phyloP scores from a whole-genome alignment of 2,888 invertebrate species.

The Linnaemya tessellans region DNA sequence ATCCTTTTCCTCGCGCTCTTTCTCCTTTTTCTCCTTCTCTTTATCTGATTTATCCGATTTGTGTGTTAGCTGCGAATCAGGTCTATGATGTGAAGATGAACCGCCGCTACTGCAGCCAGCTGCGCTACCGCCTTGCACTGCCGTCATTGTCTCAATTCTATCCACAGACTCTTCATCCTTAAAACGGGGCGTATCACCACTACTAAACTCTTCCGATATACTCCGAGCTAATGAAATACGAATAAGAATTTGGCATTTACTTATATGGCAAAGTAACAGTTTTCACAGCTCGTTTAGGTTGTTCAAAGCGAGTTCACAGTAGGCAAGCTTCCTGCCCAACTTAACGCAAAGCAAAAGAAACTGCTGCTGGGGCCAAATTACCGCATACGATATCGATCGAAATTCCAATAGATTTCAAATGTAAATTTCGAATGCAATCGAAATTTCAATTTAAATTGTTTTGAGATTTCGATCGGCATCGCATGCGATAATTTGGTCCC shows the following conservation, averaged over 20 bases:
- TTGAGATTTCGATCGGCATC: too few relatives aligned
- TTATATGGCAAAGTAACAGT: not conserved
- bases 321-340: not conserved
- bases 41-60: conserved; percentile 85
- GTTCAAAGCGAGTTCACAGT: not conserved
- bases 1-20: conserved; percentile 88
- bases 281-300: not conserved
- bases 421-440: too few relatives aligned
- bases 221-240: conserved; percentile 89
- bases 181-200: conserved; percentile 89
- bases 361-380: too few relatives aligned
- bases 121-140: conserved; percentile 76
- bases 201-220: conserved; percentile 98
- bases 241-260: conserved; percentile 18
- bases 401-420: too few relatives aligned
- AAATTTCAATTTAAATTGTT: too few relatives aligned
- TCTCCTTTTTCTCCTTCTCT: conserved; percentile 90
- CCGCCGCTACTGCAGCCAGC: conserved; percentile 77
- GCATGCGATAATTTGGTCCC: too few relatives aligned
- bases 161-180: conserved; percentile 85
- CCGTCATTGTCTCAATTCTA: conserved; percentile 80
- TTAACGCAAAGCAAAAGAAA: too few relatives aligned
- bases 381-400: too few relatives aligned
- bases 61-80: conserved; percentile 82
- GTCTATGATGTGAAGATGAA: conserved; percentile 82